Base-by-base conservation (phyloP, 2,888 invertebrate species). In the Crioceris asparagi region DNA sequence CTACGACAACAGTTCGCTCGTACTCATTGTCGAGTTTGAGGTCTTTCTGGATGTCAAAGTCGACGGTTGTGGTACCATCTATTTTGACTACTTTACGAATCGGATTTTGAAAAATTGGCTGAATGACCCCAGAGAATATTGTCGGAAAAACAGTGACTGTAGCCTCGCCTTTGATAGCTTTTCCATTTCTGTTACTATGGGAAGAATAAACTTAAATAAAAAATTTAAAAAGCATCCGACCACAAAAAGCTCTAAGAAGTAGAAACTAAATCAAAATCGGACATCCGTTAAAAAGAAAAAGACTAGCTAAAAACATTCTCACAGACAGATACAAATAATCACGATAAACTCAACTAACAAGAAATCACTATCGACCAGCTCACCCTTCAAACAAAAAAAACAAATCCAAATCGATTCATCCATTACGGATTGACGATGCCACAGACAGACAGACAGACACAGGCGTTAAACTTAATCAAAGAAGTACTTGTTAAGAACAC, bases 91-190 rank as follows among this genome's bases (percentile, higher is more conserved):
- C 83, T 65, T 84, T 83, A 19, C 86, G 77, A 47, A 79, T 73
- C 0, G 79, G 78, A 38, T 59, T 63, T 51, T 79, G 76, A 53
- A 79, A 83, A 32, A 85, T 79, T 1, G 85, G 85, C 59, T 86
- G 86, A 29, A 86, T 72, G 1, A 83, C 73, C 1, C 77, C 76
- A 2, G 87, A 84, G 62, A 77, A 83, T 54, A 83, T 81, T 11
- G 82, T 82, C 1, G 91, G 87, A 56, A 83, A 86, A 1, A 85
- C 82, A 3, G 86, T 83, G 35, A 93, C 69, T 0, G 85, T 84
- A 1, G 84, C 79, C 58, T 86, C 83, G 7, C 93, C 93, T 59
- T 77, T 79, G 0, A 93, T 88, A 32, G 86, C 79, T 52, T 84
- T 78, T 1, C 91, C 92, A 57, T 84, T 25, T 12, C 25, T 25